Conservation (phyloP, 2,888 invertebrate species). For the Leptopilina myrica region DNA sequence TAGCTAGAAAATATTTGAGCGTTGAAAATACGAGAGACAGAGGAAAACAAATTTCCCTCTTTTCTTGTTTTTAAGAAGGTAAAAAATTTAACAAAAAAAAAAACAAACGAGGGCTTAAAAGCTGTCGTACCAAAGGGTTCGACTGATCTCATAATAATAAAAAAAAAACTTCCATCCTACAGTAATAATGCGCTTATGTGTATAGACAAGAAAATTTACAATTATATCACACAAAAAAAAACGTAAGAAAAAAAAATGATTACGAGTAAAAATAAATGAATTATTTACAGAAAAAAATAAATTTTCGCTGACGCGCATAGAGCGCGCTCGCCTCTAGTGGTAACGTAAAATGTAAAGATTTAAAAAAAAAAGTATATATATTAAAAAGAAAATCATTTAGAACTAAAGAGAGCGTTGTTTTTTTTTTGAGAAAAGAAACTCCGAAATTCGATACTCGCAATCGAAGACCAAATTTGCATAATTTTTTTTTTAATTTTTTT, state of each 20-base stretch:
- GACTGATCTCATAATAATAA: constrained; percentile 72
- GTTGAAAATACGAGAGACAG: constrained; percentile 35
- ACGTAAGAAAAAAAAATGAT: constrained; percentile 58
- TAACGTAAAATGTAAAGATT: constrained; percentile 63
- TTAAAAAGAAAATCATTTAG: constrained; percentile 49
- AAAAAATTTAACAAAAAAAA: constrained; percentile 43
- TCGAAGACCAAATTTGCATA: constrained; percentile 35
- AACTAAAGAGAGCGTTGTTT: constrained; percentile 65
- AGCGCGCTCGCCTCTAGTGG: constrained; percentile 68
- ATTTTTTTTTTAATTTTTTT: constrained; percentile 15
- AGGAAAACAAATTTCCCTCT: too few species aligned
- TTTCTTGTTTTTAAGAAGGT: too few species aligned
- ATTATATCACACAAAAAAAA: constrained; percentile 61
- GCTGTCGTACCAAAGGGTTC: constrained; percentile 68
- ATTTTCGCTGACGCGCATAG: constrained; percentile 68
- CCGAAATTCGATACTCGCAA: constrained; percentile 3
- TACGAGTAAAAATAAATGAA: constrained; percentile 64
- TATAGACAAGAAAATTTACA: constrained; percentile 70
- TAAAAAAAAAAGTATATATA: constrained; percentile 42
- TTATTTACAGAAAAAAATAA: constrained; percentile 66
- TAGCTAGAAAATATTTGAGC: constrained; percentile 65
- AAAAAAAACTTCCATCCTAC: constrained; percentile 62
- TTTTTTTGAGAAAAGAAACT: background rate
- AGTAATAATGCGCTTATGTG: constrained; percentile 74
- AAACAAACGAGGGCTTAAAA: constrained; percentile 62